These are phyloP conservation scores for Mirza zaza DNA, from an alignment of 2,113 vertebrate species.

Conservation along the genomic window DNA sequence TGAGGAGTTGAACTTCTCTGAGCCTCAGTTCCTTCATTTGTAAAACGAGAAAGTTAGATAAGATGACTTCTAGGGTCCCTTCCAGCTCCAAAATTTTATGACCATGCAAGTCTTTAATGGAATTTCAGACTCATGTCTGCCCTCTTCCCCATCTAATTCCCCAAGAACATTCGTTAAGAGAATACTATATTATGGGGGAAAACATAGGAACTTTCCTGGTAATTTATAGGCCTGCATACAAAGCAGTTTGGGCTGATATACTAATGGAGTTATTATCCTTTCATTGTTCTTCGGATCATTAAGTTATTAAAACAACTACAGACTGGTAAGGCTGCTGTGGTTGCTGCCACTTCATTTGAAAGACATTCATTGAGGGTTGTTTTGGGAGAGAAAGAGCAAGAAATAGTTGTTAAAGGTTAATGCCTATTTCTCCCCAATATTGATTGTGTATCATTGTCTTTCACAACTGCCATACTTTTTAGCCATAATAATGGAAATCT, in stretches of 20 bases:
- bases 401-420: background rate
- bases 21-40: background rate
- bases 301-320: conserved; percentile 23
- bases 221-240: background rate
- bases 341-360: background rate
- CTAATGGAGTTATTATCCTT: background rate
- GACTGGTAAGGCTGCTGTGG: background rate
- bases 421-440: background rate
- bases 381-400: background rate
- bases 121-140: background rate
- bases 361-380: background rate
- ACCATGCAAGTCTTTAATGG: background rate
- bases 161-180: background rate
- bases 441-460: background rate
- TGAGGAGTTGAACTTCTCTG: background rate
- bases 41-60: background rate
- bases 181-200: background rate
- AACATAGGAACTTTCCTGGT: background rate
- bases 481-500: background rate
- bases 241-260: background rate
- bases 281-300: background rate
- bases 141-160: background rate
- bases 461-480: background rate
- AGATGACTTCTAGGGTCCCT: background rate
- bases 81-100: background rate